phyloP scores from a whole-genome alignment of 2,888 invertebrate genomes.

The Macroteleia sp. region DNA sequence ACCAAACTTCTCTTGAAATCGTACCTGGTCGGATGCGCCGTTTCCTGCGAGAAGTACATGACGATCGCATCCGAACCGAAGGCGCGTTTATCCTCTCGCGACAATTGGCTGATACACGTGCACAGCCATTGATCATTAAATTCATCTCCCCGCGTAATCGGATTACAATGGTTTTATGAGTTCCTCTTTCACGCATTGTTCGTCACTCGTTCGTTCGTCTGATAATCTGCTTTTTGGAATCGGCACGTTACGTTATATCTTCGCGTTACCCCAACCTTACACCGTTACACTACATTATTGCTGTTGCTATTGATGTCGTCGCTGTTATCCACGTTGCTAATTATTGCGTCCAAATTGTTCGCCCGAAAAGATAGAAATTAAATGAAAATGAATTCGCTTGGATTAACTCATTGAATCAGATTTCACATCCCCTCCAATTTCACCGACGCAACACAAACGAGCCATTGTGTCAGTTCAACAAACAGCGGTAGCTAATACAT shows the following conservation, averaged over 20 bases:
- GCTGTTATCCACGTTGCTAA: constrained; percentile 25
- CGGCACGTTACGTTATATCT: neutral
- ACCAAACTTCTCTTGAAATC: constrained; percentile 55
- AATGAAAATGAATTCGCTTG: constrained; percentile 14
- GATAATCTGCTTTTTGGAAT: constrained; percentile 45
- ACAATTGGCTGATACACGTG: constrained; percentile 29
- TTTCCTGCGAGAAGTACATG: constrained; percentile 46
- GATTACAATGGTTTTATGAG: constrained; percentile 54
- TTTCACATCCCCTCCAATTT: too few relatives aligned
- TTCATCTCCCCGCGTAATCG: constrained; percentile 46
- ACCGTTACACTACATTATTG: neutral
- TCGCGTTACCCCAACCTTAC: neutral
- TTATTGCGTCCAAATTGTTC: constrained; percentile 18
- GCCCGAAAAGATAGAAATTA: constrained; percentile 23
- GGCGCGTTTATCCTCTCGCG: constrained; percentile 33
- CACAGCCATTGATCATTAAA: constrained; percentile 51
- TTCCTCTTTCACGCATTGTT: constrained; percentile 45
- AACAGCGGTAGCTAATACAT: too few relatives aligned
- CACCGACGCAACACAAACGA: too few relatives aligned
- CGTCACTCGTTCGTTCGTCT: constrained; percentile 23
- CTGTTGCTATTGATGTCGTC: constrained; percentile 11
- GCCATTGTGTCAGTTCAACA: too few relatives aligned
- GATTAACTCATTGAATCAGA: neutral
- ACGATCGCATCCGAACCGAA: constrained; percentile 11
- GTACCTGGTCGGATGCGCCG: constrained; percentile 29